phyloP scores from a whole-genome alignment of 2,888 invertebrate genomes.

The Scotopteryx bipunctaria region DNA sequence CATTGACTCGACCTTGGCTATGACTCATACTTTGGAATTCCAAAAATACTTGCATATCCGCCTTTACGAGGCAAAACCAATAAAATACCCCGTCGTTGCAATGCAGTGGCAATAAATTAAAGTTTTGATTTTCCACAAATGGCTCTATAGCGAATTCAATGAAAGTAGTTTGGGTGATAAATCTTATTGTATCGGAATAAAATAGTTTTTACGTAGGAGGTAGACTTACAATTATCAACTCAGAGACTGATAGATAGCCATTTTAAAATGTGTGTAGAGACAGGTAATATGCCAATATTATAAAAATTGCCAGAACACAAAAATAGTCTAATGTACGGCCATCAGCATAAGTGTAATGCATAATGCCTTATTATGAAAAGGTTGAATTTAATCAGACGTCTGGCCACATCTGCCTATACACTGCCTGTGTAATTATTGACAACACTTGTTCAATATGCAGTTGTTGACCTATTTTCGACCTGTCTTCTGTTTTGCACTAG shows the following conservation, averaged over 20 bases:
- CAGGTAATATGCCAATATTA: background rate
- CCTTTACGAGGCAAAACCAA: conserved; percentile 1
- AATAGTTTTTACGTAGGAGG: too few relatives aligned
- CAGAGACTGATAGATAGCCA: too few relatives aligned
- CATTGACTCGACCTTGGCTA: conserved; percentile 18
- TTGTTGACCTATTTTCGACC: conserved; percentile 13
- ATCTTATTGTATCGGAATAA: too few relatives aligned
- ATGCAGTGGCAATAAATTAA: background rate
- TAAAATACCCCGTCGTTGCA: background rate
- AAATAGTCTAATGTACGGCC: conserved; percentile 19
- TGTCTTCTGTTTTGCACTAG: background rate
- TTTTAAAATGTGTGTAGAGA: too few relatives aligned
- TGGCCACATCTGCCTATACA: conserved; percentile 12
- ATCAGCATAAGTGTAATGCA: conserved; percentile 25
- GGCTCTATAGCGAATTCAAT: too few relatives aligned
- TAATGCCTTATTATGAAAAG: conserved; percentile 47
- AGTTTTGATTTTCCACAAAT: too few relatives aligned
- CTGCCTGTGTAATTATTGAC: conserved; percentile 29
- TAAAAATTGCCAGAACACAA: conserved; percentile 5
- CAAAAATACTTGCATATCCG: conserved; percentile 9
- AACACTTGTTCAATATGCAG: conserved; percentile 4
- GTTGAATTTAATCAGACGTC: conserved; percentile 51
- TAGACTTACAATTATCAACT: too few relatives aligned
- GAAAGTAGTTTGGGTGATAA: too few relatives aligned
- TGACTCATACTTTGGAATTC: conserved; percentile 17